Evolutionary conservation across 1,140 invertebrate genomes (phyloP), one percentile per base, ranked within the genome.

Genomic region (Lepidurus packardi): DNA sequence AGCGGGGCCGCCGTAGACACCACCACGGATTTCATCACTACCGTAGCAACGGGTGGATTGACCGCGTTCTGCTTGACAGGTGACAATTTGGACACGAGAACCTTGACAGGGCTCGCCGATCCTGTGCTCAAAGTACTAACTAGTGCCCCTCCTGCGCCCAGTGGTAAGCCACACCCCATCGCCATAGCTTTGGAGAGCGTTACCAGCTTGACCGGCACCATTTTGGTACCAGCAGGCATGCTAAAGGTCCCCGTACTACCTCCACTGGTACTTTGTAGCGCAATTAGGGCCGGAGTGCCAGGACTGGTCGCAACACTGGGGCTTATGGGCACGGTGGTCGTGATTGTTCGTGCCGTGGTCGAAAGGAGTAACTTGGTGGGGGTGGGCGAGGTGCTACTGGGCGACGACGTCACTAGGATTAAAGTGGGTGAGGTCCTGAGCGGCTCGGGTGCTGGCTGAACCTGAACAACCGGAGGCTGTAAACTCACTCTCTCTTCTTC

Each of bases 121-220:
- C 34, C 34, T 34, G 34, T 34, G 34, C 34, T 34, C 34, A 34
- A 34, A 34, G 34, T 34, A 34, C 34, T 43, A 43, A 10, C 74
- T 79, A 7, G 79, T 80, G 65, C 76, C 44, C 4, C 43, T 45
- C 41, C 75, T 21, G 5, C 44, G 24, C 9, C 41, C 73, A 13
- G 75, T 25, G 10, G 75, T 13, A 11, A 76, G 41, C 1, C 45
- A 43, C 13, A 73, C 34, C 34, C 34, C 34, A 34, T 34, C 34
- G 34, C 79, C 7, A 79, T 77, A 11, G 53, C 77, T 76, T 82
- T 83, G 10, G 84, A 83, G 25, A 85, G 47, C n/a, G 82, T 84
- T 5, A 85, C 82, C 8, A 85, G 77, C 76, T 85, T 84, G 45
- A 85, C 84, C 9, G 84, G 84, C 34, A 85, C 81, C 82, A 85